Evolutionary conservation across 2,113 vertebrate species (phyloP), one percentile per base, ranked within the genome.

Genomic region (Oenanthe melanoleuca): DNA sequence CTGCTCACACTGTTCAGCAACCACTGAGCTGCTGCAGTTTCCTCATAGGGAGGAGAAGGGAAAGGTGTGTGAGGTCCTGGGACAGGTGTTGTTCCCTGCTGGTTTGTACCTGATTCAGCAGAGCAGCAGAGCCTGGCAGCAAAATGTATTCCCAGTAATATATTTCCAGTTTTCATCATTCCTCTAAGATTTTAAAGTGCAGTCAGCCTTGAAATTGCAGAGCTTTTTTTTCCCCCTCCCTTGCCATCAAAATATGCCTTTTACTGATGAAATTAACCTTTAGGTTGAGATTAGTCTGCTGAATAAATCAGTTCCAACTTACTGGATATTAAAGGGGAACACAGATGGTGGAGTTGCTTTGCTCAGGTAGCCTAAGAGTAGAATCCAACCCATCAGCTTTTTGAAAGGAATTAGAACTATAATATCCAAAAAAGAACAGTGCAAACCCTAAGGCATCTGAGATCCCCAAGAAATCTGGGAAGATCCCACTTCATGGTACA

Each of bases 1-100:
- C 45, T 7, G 14, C 38, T 4, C 2, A 14, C 60, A 2, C n/a
- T 29, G 10, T 1, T n/a, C 1, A 0, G 4, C 22, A 65, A 9
- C 60, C 38, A 1, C 40, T 0, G 72, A 69, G 53, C 25, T 38
- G 21, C 1, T 20, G 40, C 49, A 8, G 18, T 23, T 70, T 40
- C 28, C 56, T 61, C 42, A 0, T 3, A 10, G 64, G 25, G 31
- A 77, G 40, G 42, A 55, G 44, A 31, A 73, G 47, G 40, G n/a
- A 74, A 59, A 28, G 16, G n/a, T 10, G 16, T 72, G 34, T 6
- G 80, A 37, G 60, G 34, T 91, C 60, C 77, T n/a, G 71, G 90
- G 50, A 71, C 47, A 84, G 64, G 44, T 37, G 37, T 0, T 11
- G 33, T 5, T 66, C 52, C 13, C 3, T 21, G 28, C 47, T 34